Evolutionary conservation across 2,888 invertebrate genomes (phyloP).

Genomic region (Rhagium mordax): DNA sequence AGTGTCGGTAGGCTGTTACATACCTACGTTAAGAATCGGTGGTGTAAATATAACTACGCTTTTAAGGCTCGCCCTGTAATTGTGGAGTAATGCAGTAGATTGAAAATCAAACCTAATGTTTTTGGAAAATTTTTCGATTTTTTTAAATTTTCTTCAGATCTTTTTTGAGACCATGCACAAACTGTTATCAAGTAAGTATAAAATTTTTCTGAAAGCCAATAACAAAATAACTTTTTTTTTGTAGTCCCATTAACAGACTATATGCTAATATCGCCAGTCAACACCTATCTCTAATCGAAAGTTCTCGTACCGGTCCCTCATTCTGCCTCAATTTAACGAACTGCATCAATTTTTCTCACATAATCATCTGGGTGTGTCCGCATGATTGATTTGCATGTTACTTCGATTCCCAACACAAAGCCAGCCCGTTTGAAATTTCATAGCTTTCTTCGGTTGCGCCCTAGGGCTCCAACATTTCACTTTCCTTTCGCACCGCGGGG

Average conservation of each 20-base stretch:
- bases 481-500: conserved; percentile 16
- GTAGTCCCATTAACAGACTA: not conserved
- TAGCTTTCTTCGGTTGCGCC: conserved; percentile 23
- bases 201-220: no score
- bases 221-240: not conserved
- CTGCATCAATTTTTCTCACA: not conserved
- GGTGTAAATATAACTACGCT: no score
- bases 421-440: not conserved
- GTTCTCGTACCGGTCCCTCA: not conserved
- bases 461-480: conserved; percentile 20
- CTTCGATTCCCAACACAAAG: not conserved
- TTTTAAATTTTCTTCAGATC: no score
- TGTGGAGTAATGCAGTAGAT: no score
- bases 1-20: no score
- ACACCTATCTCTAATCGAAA: not conserved
- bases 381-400: not conserved
- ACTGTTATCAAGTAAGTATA: no score
- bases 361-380: not conserved
- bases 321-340: not conserved
- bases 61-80: no score
- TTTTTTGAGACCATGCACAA: not conserved
- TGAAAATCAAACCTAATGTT: no score
- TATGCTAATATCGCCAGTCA: not conserved
- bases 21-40: no score
- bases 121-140: no score